Evolutionary conservation across 2,113 vertebrate genomes (phyloP).

Genomic region (Sporophila hypoxantha): DNA sequence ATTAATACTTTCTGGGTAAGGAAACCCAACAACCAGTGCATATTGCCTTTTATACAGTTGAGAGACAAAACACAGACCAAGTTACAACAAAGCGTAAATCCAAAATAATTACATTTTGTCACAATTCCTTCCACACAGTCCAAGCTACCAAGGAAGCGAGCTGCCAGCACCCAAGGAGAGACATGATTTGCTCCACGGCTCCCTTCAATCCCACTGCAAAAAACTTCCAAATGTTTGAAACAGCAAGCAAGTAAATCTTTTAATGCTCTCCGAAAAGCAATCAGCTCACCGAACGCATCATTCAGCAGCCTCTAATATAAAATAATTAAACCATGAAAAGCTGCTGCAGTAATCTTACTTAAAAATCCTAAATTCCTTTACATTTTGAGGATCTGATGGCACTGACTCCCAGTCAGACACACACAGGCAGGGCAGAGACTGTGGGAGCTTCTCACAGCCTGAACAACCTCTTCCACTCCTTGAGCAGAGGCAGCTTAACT

Average conservation of each 20-base stretch:
- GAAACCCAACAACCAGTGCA: neutral
- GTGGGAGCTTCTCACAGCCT: neutral
- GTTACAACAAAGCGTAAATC: conserved; percentile 39
- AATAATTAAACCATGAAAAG: conserved; percentile 55
- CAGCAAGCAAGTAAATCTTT: conserved; percentile 70
- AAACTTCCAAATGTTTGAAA: conserved; percentile 69
- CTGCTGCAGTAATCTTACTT: conserved; percentile 45
- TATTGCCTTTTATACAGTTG: neutral
- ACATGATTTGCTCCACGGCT: conserved; percentile 64
- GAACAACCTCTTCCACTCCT: conserved; percentile 12
- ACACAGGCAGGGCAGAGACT: neutral
- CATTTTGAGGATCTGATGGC: conserved; percentile 46
- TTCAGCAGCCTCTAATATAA: conserved; percentile 66
- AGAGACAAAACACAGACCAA: conserved; percentile 18
- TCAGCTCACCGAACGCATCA: conserved; percentile 66
- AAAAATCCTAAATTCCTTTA: conserved; percentile 54
- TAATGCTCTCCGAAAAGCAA: conserved; percentile 74
- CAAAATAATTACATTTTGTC: conserved; percentile 67
- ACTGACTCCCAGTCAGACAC: neutral
- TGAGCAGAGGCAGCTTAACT: conserved; percentile 50
- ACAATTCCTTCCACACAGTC: conserved; percentile 73
- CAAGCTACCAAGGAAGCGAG: conserved; percentile 65
- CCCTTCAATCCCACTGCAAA: conserved; percentile 64
- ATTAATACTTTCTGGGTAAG: neutral
- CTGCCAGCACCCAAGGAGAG: conserved; percentile 49